These are phyloP conservation scores for Sebastes minor DNA, from an alignment of 2,797 vertebrate species.

Conservation along the genomic window DNA sequence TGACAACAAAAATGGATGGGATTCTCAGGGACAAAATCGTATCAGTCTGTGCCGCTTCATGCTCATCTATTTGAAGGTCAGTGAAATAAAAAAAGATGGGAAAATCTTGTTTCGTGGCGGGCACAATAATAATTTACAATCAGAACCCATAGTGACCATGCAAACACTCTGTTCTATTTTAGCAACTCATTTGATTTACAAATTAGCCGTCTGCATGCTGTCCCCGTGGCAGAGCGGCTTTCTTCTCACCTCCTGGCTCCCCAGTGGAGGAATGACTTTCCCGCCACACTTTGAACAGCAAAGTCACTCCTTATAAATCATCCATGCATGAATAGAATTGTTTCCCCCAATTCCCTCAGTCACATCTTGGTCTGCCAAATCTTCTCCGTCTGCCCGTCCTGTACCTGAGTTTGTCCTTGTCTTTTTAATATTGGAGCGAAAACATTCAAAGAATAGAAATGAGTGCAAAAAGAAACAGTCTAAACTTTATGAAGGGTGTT, in stretches of 20 bases:
- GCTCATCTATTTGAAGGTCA: conserved; percentile 50
- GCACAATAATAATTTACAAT: conserved; percentile 35
- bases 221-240: conserved; percentile 40
- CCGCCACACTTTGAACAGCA: conserved; percentile 42
- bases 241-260: conserved; percentile 42
- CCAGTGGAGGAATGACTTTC: conserved; percentile 43
- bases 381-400: conserved; percentile 11
- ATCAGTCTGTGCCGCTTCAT: conserved; percentile 28
- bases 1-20: conserved; percentile 35
- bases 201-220: conserved; percentile 43
- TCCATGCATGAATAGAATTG: conserved; percentile 12
- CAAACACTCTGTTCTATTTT: conserved; percentile 61
- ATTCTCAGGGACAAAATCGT: conserved; percentile 19
- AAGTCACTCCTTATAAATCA: conserved; percentile 43
- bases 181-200: conserved; percentile 68
- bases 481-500: not conserved
- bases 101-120: conserved; percentile 27
- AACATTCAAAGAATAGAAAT: conserved; percentile 25
- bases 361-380: conserved; percentile 4
- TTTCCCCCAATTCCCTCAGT: conserved; percentile 12
- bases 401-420: conserved; percentile 44
- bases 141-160: conserved; percentile 38
- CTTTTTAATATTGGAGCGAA: conserved; percentile 3
- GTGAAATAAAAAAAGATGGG: conserved; percentile 17
- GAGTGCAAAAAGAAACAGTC: not conserved